A percentile compares a stretch with the other conserved stretches of the same genome.
Conservation (phyloP, 2,797 vertebrate species). For the Betta splendens region DNA sequence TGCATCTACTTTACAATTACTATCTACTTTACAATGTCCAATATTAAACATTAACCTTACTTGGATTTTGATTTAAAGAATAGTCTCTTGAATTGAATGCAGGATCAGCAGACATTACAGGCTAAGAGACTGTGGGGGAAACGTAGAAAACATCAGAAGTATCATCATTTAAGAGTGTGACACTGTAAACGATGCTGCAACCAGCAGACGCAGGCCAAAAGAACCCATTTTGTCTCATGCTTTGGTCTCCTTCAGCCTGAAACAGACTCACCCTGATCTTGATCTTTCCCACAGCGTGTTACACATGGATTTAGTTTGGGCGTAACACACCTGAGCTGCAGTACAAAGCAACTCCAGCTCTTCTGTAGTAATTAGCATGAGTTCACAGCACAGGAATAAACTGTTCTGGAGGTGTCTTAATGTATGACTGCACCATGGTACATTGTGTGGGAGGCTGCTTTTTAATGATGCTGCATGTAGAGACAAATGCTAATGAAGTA, state of each 20-base stretch:
- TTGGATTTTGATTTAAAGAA: too few relatives aligned
- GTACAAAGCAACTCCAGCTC: conserved; percentile 7
- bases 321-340: conserved; percentile 47
- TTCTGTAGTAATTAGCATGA: background rate
- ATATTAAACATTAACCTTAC: too few relatives aligned
- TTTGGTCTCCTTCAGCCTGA: conserved; percentile 34
- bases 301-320: conserved; percentile 55
- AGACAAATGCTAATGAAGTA: conserved; percentile 40
- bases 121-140: too few relatives aligned
- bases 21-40: too few relatives aligned
- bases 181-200: background rate
- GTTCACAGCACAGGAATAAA: conserved; percentile 21
- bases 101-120: too few relatives aligned
- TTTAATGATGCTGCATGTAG: conserved; percentile 19
- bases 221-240: conserved; percentile 49
- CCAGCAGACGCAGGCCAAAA: conserved; percentile 31
- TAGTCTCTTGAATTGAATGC: too few relatives aligned
- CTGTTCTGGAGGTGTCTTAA: conserved; percentile 17
- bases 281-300: conserved; percentile 61
- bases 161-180: background rate
- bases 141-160: background rate
- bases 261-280: conserved; percentile 60
- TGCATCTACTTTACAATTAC: too few relatives aligned
- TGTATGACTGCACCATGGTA: conserved; percentile 27
- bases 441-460: conserved; percentile 44